phyloP scores from a whole-genome alignment of 2,797 vertebrate species.

The Neopelma chrysocephalum region DNA sequence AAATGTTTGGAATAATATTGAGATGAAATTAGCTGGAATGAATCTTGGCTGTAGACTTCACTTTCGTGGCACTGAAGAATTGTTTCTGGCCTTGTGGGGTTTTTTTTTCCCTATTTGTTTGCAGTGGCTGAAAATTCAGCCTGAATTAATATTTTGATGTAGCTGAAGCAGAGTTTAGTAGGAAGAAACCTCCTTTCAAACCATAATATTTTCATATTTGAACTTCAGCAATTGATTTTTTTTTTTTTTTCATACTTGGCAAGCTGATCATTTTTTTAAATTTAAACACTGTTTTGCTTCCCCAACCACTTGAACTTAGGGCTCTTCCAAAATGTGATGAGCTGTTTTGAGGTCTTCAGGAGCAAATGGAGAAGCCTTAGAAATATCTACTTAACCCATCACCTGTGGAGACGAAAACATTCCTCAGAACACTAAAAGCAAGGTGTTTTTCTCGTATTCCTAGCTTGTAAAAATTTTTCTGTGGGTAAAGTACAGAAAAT shows the following conservation, averaged over 20 bases:
- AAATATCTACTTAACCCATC: not conserved
- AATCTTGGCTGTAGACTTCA: not conserved
- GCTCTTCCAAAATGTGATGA: not conserved
- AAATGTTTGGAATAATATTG: not conserved
- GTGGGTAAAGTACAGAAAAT: not conserved
- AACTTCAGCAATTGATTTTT: not conserved
- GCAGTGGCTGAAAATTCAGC: not conserved
- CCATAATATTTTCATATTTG: not conserved
- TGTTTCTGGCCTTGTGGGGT: not conserved
- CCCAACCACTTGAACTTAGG: not conserved
- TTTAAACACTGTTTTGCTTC: not conserved
- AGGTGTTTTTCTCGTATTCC: not conserved
- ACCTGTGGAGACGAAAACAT: not conserved
- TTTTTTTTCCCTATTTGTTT: not conserved
- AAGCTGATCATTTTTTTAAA: not conserved
- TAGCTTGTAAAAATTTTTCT: not conserved
- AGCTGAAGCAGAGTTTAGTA: not conserved
- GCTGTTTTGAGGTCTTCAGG: not conserved
- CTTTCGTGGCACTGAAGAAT: not conserved
- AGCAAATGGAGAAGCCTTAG: not conserved
- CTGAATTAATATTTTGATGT: not conserved
- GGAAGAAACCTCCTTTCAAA: not conserved
- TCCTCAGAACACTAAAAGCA: not conserved
- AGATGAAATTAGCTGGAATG: not conserved
- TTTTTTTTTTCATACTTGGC: not conserved